These are phyloP conservation scores for Anser brachyrhynchus DNA, from an alignment of 2,113 vertebrate species.

Conservation along the genomic window DNA sequence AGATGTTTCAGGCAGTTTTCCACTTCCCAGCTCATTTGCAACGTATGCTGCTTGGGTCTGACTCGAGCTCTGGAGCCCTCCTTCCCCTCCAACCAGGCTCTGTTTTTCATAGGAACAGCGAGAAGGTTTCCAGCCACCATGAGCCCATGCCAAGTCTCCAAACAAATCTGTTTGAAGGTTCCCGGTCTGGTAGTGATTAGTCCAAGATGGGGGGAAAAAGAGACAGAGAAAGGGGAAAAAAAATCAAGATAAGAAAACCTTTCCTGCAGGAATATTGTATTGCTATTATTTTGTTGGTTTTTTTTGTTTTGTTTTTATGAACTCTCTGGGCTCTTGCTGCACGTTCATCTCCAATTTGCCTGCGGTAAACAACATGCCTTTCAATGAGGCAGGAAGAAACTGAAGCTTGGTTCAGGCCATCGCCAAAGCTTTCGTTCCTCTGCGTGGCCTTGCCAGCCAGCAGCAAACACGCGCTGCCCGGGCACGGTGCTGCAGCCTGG, in stretches of 20 bases:
- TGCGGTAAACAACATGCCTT: background rate
- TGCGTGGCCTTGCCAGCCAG: background rate
- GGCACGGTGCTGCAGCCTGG: background rate
- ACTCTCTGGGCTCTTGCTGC: background rate
- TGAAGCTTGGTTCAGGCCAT: background rate
- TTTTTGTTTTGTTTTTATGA: background rate
- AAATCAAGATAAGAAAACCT: slow-evolving; percentile 21
- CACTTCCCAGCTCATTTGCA: background rate
- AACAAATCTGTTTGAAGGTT: slow-evolving; percentile 30
- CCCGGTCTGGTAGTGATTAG: slow-evolving; percentile 31
- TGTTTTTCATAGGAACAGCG: background rate
- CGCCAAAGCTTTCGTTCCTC: background rate
- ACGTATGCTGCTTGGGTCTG: background rate
- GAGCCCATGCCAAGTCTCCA: background rate
- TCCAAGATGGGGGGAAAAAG: background rate
- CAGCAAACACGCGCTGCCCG: background rate
- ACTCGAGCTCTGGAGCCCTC: background rate
- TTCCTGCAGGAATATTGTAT: background rate
- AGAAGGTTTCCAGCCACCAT: background rate
- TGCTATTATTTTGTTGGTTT: background rate
- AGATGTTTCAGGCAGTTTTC: background rate
- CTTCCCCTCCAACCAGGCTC: background rate
- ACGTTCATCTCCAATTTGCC: background rate
- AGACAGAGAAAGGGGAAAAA: background rate
- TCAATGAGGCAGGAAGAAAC: background rate